Evolutionary conservation across 2,888 invertebrate species (phyloP).

Genomic region (Aricia artaxerxes): DNA sequence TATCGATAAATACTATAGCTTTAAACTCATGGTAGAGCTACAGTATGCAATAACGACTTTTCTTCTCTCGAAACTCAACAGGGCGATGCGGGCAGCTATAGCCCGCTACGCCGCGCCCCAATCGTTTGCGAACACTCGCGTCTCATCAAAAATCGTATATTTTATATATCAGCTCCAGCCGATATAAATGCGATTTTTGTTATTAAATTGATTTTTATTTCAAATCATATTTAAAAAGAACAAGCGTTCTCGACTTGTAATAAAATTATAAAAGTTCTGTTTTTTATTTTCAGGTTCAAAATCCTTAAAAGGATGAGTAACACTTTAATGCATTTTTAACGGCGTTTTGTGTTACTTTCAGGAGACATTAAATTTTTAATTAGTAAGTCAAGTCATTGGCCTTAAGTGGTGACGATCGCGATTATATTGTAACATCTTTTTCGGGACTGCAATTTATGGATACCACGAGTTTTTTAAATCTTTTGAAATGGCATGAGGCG

Average conservation of each 20-base stretch:
- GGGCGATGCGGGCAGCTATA: background rate
- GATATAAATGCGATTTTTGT: too few relatives aligned
- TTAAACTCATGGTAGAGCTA: too few relatives aligned
- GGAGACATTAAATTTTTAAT: constrained; percentile 15
- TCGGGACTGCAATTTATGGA: background rate
- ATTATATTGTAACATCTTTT: background rate
- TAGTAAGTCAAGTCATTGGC: background rate
- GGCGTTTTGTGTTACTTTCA: constrained; percentile 10
- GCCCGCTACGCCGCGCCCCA: background rate
- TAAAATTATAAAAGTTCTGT: background rate
- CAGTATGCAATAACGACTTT: too few relatives aligned
- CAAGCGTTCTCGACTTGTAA: background rate
- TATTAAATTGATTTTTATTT: too few relatives aligned
- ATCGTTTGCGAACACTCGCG: background rate
- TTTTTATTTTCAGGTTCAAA: background rate
- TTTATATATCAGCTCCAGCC: too few relatives aligned
- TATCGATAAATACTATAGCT: too few relatives aligned
- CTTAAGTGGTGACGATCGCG: background rate
- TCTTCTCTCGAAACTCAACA: too few relatives aligned
- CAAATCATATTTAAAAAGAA: too few relatives aligned
- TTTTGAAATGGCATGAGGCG: too few relatives aligned
- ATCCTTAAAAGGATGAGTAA: constrained; percentile 1
- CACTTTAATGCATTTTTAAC: background rate
- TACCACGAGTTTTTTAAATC: background rate
- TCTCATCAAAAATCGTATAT: too few relatives aligned